Evolutionary conservation across 2,797 vertebrate genomes (phyloP).

Genomic region (Epinephelus coioides): DNA sequence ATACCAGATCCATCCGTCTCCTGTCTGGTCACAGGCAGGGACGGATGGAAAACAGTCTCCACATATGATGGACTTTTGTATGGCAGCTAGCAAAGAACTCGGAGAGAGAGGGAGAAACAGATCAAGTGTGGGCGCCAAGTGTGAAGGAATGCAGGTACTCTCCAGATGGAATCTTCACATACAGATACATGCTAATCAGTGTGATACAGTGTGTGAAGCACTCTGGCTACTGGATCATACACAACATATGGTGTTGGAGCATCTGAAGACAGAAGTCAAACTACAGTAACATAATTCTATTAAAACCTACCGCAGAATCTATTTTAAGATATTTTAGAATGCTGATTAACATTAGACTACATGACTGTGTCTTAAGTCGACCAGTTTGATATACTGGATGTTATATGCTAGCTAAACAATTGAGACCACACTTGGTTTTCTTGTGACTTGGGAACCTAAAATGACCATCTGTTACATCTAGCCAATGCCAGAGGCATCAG

Average conservation of each 20-base stretch:
- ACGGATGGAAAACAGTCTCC: slow-evolving; percentile 28
- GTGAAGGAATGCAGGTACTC: slow-evolving; percentile 56
- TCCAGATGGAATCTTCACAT: slow-evolving; percentile 49
- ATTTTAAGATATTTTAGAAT: slow-evolving; percentile 21
- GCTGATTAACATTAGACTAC: slow-evolving; percentile 17
- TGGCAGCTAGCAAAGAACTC: slow-evolving; percentile 21
- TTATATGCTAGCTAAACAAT: not conserved
- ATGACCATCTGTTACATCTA: slow-evolving; percentile 19
- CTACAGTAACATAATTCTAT: slow-evolving; percentile 19
- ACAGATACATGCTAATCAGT: slow-evolving; percentile 53
- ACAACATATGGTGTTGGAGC: slow-evolving; percentile 55
- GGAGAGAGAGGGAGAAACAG: slow-evolving; percentile 33
- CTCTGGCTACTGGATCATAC: slow-evolving; percentile 39
- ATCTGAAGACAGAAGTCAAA: slow-evolving; percentile 37
- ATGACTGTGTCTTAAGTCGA: slow-evolving; percentile 4
- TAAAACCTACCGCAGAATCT: slow-evolving; percentile 20
- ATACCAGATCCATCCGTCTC: slow-evolving; percentile 59
- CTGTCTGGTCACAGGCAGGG: slow-evolving; percentile 36
- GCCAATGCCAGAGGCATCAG: not conserved
- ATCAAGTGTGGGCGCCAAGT: slow-evolving; percentile 45
- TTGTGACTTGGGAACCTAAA: slow-evolving; percentile 17
- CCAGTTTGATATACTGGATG: not conserved
- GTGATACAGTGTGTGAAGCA: slow-evolving; percentile 33
- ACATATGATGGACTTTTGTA: slow-evolving; percentile 1
- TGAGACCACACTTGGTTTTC: not conserved